Percentiles rank a stretch among this genome's conserved stretches.
phyloP scores from a whole-genome alignment of 2,888 invertebrate genomes.

The Meghimatium bilineatum region DNA sequence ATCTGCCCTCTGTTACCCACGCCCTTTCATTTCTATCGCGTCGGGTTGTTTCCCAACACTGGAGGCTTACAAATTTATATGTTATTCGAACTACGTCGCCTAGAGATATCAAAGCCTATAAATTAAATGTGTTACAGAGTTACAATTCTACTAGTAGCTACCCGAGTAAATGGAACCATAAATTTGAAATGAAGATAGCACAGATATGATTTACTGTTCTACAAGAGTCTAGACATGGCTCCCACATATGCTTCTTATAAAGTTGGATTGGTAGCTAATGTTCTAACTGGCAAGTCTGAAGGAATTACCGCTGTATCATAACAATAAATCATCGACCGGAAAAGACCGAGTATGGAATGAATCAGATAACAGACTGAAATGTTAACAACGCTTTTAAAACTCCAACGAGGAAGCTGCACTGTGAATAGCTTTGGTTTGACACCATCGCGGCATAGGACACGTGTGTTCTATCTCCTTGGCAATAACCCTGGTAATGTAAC shows the following conservation, averaged over 20 bases:
- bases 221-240: background rate
- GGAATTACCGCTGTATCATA: background rate
- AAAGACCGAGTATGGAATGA: background rate
- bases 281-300: background rate
- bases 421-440: background rate
- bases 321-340: constrained; percentile 2
- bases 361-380: background rate
- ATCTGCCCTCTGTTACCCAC: too few relatives aligned
- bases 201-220: constrained; percentile 7
- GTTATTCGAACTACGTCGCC: background rate
- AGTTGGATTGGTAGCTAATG: background rate
- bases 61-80: too few relatives aligned
- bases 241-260: background rate
- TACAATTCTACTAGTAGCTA: background rate
- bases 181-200: constrained; percentile 2
- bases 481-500: background rate
- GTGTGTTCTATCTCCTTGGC: background rate
- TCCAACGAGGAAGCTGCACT: background rate
- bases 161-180: background rate
- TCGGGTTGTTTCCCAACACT: too few relatives aligned
- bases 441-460: background rate
- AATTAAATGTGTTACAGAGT: background rate
- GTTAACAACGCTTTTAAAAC: background rate
- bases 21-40: too few relatives aligned
- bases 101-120: background rate